Percentiles rank a stretch among this genome's conserved stretches.
Evolutionary conservation across 2,797 vertebrate species (phyloP).

Genomic region (Catostomus latipinnis): DNA sequence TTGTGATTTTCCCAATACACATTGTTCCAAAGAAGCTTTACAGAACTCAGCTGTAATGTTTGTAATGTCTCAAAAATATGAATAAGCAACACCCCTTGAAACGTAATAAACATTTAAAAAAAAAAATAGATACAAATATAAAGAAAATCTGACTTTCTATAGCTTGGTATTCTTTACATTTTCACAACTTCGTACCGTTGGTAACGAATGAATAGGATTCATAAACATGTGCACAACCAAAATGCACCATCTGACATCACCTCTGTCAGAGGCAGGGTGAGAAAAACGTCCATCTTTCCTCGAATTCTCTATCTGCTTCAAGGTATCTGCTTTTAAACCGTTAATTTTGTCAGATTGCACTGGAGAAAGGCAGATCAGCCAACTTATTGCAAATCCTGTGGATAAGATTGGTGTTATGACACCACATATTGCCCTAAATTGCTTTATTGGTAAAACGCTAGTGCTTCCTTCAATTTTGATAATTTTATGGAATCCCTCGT

Average conservation of each 20-base stretch:
- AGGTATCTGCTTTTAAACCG: constrained; percentile 68
- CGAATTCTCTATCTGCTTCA: constrained; percentile 57
- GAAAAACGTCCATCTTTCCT: constrained; percentile 28
- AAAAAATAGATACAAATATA: no score
- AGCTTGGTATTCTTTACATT: no score
- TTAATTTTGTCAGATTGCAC: constrained; percentile 74
- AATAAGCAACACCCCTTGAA: no score
- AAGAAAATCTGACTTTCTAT: no score
- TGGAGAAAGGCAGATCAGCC: constrained; percentile 59
- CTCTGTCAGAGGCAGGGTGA: not conserved
- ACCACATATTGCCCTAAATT: constrained; percentile 86
- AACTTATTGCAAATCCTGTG: constrained; percentile 81
- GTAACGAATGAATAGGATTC: no score
- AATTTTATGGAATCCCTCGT: constrained; percentile 87
- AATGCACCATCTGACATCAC: not conserved
- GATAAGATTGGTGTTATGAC: constrained; percentile 85
- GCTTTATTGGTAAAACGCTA: constrained; percentile 89
- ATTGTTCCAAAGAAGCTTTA: no score
- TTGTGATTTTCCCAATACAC: no score
- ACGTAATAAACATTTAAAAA: no score
- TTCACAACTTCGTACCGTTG: no score
- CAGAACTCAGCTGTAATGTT: no score
- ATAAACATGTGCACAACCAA: not conserved
- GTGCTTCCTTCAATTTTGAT: constrained; percentile 88
- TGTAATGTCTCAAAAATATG: no score